Evolutionary conservation across 2,888 invertebrate species (phyloP), one percentile per base, ranked within the genome.

Genomic region (Limnephilus rhombicus): DNA sequence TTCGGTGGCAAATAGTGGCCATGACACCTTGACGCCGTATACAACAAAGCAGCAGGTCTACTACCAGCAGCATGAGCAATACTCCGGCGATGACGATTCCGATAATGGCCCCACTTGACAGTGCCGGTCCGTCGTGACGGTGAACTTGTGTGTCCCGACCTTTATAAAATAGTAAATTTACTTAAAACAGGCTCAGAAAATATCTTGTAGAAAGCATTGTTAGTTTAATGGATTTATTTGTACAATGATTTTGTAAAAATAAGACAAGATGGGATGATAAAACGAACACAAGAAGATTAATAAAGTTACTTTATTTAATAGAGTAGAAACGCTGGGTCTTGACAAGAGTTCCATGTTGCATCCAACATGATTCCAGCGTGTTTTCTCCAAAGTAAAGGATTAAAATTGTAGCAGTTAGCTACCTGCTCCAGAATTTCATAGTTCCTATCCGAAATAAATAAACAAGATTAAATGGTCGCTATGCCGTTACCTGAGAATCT

Each of bases 41-140:
- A 96, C 97, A 96, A 95, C 98, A 98, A 95, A 99, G 98, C 81
- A 98, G 97, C 13, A 99, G 96, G 95, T 99, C 99, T 94, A 99
- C 97, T 94, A 99, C 96, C 94, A 99, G 96, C 93, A 99, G 96
- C 93, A 99, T 97, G 94, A 98, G 96, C 90, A 98, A 96, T 86
- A 99, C 97, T 87, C 98, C 98, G 83, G 97, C 98, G 92, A 99
- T 96, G 68, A 99, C 98, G 94, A 99, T 97, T 93, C 98, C 98
- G 94, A 99, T 98, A 94, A 99, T 98, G 92, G 98, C 97, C 24
- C 97, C 97, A 94, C 97, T 98, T 94, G 97, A 97, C 93, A 98
- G 96, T 90, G 96, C 95, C 92, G 97, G 96, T 53, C 95, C 95
- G 85, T 96, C 95, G 91, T 95, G 95, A 90, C 94, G 92, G 83